Conservation (phyloP, 2,888 invertebrate species). For the Schizotus pectinicornis region DNA sequence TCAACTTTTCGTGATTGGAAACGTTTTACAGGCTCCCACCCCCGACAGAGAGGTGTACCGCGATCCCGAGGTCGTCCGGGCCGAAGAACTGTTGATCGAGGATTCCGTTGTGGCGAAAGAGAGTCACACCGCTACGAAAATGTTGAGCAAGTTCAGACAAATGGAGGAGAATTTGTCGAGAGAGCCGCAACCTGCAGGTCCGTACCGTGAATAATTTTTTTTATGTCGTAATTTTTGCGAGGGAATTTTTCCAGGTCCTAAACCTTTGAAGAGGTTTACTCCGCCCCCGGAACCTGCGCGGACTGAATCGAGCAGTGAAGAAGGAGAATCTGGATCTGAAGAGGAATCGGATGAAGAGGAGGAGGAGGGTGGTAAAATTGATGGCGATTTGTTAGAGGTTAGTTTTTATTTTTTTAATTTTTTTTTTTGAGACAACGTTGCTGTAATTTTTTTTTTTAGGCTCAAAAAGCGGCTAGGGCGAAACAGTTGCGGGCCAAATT, state of each 20-base stretch:
- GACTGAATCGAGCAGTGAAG: slow-evolving; percentile 52
- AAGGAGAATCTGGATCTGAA: slow-evolving; percentile 56
- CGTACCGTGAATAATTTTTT: neutral
- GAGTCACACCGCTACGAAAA: slow-evolving; percentile 80
- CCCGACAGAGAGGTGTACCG: slow-evolving; percentile 76
- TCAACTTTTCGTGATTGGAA: neutral
- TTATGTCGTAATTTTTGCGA: neutral
- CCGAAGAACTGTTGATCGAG: slow-evolving; percentile 63
- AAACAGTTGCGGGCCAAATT: slow-evolving; percentile 86
- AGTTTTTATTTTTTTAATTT: slow-evolving; percentile 10
- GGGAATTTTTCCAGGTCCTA: slow-evolving; percentile 61
- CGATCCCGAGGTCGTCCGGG: slow-evolving; percentile 74
- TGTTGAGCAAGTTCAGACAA: slow-evolving; percentile 88
- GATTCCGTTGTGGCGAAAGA: slow-evolving; percentile 62
- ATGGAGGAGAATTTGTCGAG: slow-evolving; percentile 76
- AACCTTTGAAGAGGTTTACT: slow-evolving; percentile 87
- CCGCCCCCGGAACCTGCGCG: slow-evolving; percentile 76
- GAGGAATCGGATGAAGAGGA: slow-evolving; percentile 60
- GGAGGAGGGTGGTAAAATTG: slow-evolving; percentile 53
- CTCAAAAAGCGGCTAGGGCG: slow-evolving; percentile 80
- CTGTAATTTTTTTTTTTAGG: slow-evolving; percentile 59
- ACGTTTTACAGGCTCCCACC: slow-evolving; percentile 63
- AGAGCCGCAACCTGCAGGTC: slow-evolving; percentile 56
- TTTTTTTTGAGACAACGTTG: slow-evolving; percentile 1
- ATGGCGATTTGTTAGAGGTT: slow-evolving; percentile 52